Base-by-base conservation (phyloP, 2,797 vertebrate species). In the Melanotaenia nigrans region DNA sequence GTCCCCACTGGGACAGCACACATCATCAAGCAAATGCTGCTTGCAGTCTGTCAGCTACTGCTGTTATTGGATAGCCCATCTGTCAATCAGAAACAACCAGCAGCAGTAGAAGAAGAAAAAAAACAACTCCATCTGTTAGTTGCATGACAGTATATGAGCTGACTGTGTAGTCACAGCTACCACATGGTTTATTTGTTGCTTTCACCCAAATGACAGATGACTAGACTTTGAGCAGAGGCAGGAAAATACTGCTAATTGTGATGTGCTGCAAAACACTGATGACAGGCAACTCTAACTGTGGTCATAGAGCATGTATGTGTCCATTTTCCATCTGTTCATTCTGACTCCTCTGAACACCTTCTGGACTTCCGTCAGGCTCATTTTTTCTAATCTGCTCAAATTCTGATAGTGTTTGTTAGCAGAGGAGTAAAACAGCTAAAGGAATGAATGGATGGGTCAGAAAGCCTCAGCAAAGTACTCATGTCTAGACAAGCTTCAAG, bases 21-120 rank as follows among this genome's bases (percentile, higher is more conserved):
- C 57, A 71, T 64, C 64, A 78, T 75, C 74, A 76, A 55, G 49
- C 68, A 75, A 63, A 68, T 74, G 70, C 32, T 66, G 68, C 65
- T 68, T 64, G 71, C n/a, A 42, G 64, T 89, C 81, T 83, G 85
- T 87, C 73, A 75, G 77, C 70, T 68, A 38, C 38, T 65, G 38
- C 47, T 71, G 74, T 51, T 65, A 62, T 51, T 67, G 68, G 62
- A 75, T 73, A 79, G 25, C 65, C 78, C 76, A 83, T 67, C 77
- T 81, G 84, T 75, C 79, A 87, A 61, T 88, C 82, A 85, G 18
- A 55, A 55, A 28, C 53, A 7, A 55, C n/a, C 47, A n/a, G 20
- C 45, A n/a, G 45, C 9, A 49, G 47, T 2, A n/a, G 24, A 54
- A 10, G 51, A 28, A 68, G 22, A 38, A 4, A 22, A 25, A 28